phyloP scores from a whole-genome alignment of 2,888 invertebrate species.

The Thereva unica region DNA sequence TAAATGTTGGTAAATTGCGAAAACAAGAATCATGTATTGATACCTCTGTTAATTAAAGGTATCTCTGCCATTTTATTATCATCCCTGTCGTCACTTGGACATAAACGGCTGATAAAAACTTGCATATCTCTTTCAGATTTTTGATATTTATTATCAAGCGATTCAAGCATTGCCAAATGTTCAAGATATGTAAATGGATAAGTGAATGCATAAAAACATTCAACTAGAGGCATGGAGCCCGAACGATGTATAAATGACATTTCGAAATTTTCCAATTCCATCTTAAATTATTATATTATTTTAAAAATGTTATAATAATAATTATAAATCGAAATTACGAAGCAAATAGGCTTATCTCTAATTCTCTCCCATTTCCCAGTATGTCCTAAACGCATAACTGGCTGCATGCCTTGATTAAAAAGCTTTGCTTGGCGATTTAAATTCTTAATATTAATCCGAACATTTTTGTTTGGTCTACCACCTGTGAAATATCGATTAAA shows the following conservation, averaged over 20 bases:
- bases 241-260: conserved; percentile 74
- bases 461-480: conserved; percentile 61
- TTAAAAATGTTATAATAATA: conserved; percentile 4
- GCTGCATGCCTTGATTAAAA: conserved; percentile 89
- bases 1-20: too few species aligned
- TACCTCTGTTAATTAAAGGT: too few species aligned
- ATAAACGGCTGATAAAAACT: conserved; percentile 36
- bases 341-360: conserved; percentile 75
- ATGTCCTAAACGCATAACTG: conserved; percentile 77
- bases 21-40: too few species aligned
- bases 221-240: conserved; percentile 70
- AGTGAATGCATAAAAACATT: conserved; percentile 87
- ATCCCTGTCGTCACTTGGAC: not conserved
- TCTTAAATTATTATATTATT: conserved; percentile 51
- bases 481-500: conserved; percentile 49
- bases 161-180: conserved; percentile 72
- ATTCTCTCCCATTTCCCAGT: conserved; percentile 83
- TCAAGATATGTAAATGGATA: conserved; percentile 88
- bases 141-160: conserved; percentile 63
- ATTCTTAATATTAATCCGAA: conserved; percentile 84
- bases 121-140: conserved; percentile 37
- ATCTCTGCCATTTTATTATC: not conserved
- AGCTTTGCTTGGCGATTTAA: conserved; percentile 88
- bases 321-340: conserved; percentile 60
- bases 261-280: conserved; percentile 73